Percentiles rank a stretch among this genome's conserved stretches.
Evolutionary conservation across 2,113 vertebrate genomes (phyloP).

Genomic region (Typhlomys cinereus): DNA sequence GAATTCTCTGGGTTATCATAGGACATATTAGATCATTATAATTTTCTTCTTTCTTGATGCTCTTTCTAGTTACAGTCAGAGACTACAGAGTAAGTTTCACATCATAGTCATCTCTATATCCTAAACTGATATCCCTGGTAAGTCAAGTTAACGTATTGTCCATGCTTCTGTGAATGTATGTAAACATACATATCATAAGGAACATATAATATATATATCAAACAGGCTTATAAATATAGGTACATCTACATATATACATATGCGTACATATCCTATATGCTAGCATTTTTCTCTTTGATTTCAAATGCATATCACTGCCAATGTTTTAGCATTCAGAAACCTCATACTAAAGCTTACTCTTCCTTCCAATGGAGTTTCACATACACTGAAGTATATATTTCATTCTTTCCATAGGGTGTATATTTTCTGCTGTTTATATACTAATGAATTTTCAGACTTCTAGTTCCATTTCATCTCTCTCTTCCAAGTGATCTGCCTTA

Average conservation of each 20-base stretch:
- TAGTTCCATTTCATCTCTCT: not conserved
- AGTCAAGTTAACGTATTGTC: not conserved
- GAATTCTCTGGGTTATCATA: not conserved
- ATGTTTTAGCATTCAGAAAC: not conserved
- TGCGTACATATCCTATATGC: not conserved
- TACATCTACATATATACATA: not conserved
- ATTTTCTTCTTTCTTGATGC: not conserved
- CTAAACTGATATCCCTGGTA: not conserved
- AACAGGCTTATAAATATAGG: not conserved
- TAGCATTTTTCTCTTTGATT: not conserved
- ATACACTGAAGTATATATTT: not conserved
- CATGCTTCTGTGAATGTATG: not conserved
- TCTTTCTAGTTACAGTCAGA: not conserved
- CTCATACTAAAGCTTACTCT: not conserved
- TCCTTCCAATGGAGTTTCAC: not conserved
- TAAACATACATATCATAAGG: not conserved
- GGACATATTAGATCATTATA: not conserved
- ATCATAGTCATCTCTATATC: not conserved
- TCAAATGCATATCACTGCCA: not conserved
- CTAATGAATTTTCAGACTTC: not conserved
- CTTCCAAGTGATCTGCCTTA: not conserved
- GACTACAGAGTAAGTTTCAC: not conserved
- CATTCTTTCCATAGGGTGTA: not conserved
- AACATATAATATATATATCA: not conserved
- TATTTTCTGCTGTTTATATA: not conserved